These are phyloP conservation scores for Malacosoma neustria DNA, from an alignment of 2,888 invertebrate genomes.

Conservation along the genomic window DNA sequence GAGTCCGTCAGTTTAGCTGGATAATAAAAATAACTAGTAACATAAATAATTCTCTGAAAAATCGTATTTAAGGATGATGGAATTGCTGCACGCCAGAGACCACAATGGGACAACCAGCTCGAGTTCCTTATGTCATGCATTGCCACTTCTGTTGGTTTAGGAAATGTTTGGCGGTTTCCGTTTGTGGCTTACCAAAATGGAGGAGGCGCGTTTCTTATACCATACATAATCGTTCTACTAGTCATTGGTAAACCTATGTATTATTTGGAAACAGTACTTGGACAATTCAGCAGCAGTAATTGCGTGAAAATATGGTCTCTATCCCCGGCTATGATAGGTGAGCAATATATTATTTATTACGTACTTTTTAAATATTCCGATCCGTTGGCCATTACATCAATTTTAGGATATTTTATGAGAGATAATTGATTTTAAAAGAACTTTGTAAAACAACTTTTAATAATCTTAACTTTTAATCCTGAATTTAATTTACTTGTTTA, in stretches of 20 bases:
- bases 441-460: no score
- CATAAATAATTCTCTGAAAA: no score
- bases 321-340: conserved; percentile 86
- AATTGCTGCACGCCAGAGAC: conserved; percentile 27
- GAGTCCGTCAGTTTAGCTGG: no score
- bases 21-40: no score
- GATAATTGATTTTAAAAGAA: no score
- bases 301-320: conserved; percentile 82
- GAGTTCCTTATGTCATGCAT: conserved; percentile 86
- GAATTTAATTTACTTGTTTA: no score
- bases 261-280: conserved; percentile 87
- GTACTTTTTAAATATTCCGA: no score
- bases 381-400: no score
- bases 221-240: conserved; percentile 80
- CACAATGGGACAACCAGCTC: conserved; percentile 78
- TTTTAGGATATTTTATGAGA: no score
- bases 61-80: no score
- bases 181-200: conserved; percentile 80
- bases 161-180: conserved; percentile 80
- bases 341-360: conserved; percentile 2
- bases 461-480: no score
- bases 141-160: conserved; percentile 81
- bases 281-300: conserved; percentile 88
- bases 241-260: conserved; percentile 87
- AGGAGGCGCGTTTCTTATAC: conserved; percentile 83